Conservation (phyloP, 2,113 vertebrate species). For the Aspiorhynchus laticeps region DNA sequence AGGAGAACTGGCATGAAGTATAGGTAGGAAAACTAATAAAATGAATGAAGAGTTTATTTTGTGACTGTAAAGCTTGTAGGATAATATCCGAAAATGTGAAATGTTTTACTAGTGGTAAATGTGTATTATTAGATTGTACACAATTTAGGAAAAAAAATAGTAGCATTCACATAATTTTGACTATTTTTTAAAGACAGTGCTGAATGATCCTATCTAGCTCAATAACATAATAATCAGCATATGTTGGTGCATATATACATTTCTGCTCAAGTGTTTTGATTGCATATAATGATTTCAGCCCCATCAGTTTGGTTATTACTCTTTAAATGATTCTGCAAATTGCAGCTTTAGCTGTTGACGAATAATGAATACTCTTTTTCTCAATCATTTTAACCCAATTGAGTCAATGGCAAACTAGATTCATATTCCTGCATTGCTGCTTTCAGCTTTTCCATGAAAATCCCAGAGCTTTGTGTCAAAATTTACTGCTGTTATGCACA, state of each 20-base stretch:
- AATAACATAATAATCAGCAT: neutral
- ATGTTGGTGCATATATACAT: neutral
- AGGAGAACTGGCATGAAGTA: slow-evolving; percentile 91
- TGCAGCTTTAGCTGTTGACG: slow-evolving; percentile 6
- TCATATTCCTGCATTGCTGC: neutral
- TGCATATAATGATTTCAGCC: slow-evolving; percentile 12
- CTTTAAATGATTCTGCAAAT: slow-evolving; percentile 6
- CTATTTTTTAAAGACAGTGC: neutral
- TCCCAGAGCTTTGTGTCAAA: neutral
- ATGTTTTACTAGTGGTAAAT: neutral
- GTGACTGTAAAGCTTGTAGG: neutral
- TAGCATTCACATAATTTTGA: neutral
- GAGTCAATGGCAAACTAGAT: slow-evolving; percentile 15
- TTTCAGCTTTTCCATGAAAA: neutral
- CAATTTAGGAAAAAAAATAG: neutral
- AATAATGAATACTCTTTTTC: slow-evolving; percentile 39
- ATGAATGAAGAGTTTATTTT: neutral
- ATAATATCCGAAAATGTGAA: neutral
- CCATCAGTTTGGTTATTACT: neutral
- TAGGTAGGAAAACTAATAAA: slow-evolving; percentile 77
- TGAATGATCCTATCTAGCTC: neutral
- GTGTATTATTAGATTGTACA: neutral
- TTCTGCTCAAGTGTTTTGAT: slow-evolving; percentile 8
- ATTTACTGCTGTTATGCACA: neutral
- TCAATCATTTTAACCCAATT: slow-evolving; percentile 43